Evolutionary conservation across 2,888 invertebrate genomes (phyloP).

Genomic region (Tubiluchus corallicola): DNA sequence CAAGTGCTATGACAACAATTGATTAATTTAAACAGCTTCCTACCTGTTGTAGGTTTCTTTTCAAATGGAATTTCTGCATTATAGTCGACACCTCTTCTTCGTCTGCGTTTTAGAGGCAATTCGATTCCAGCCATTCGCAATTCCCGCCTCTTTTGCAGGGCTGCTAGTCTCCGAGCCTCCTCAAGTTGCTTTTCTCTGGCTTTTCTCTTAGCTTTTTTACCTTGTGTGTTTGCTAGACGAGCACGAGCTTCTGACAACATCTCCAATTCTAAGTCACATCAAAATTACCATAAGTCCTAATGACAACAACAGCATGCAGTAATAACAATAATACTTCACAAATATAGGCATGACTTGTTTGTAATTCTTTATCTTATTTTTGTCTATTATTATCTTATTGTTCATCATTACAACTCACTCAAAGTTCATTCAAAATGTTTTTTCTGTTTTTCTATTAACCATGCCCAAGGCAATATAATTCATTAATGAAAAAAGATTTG

Average conservation of each 20-base stretch:
- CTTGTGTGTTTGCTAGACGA: conserved; percentile 92
- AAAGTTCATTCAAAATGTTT: too few species aligned
- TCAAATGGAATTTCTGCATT: conserved; percentile 95
- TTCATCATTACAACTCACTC: too few species aligned
- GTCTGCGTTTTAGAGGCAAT: conserved; percentile 16
- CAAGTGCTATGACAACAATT: not conserved
- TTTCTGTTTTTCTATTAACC: too few species aligned
- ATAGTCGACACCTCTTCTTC: conserved; percentile 79
- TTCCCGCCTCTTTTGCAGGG: conserved; percentile 91
- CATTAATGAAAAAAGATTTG: too few species aligned
- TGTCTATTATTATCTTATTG: too few species aligned
- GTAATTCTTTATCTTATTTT: not conserved
- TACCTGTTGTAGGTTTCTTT: conserved; percentile 55
- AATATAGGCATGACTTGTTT: not conserved
- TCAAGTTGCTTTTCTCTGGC: conserved; percentile 96
- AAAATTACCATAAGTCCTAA: conserved; percentile 6
- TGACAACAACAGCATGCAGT: too few species aligned
- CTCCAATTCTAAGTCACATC: conserved; percentile 60
- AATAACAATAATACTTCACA: too few species aligned
- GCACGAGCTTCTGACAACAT: conserved; percentile 98
- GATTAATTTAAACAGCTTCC: conserved; percentile 1
- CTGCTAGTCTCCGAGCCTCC: conserved; percentile 78
- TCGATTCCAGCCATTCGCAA: conserved; percentile 84
- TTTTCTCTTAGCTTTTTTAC: conserved; percentile 43
- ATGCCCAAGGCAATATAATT: too few species aligned